Conservation (phyloP, 2,113 vertebrate species). For the Actenoides lindsayi region DNA sequence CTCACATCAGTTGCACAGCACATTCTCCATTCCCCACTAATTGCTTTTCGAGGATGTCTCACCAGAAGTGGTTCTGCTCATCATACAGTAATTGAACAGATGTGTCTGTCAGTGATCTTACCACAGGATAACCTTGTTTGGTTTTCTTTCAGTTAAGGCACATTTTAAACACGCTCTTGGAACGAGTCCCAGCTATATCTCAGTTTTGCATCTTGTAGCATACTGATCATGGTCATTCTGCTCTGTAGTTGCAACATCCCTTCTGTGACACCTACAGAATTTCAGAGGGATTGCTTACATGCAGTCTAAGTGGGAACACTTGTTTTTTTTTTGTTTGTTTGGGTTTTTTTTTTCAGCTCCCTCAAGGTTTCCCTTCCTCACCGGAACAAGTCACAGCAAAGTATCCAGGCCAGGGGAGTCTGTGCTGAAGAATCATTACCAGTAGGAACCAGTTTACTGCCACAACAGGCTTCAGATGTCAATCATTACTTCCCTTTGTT, state of each 20-base stretch:
- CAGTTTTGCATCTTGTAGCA: neutral
- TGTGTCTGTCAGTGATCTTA: neutral
- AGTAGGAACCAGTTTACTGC: neutral
- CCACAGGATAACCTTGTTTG: neutral
- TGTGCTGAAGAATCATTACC: neutral
- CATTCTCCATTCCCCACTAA: neutral
- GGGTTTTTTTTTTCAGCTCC: neutral
- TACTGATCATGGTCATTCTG: neutral
- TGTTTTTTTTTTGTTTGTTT: neutral
- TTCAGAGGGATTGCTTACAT: neutral
- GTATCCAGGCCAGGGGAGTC: neutral
- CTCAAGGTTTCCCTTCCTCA: neutral
- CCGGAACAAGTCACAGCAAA: neutral
- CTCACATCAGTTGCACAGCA: neutral
- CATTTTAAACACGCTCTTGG: neutral
- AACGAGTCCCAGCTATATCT: neutral
- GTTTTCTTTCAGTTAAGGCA: neutral
- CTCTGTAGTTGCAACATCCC: neutral
- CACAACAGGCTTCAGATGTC: neutral
- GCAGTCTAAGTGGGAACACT: neutral
- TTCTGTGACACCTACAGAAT: neutral
- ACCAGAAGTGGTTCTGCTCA: neutral
- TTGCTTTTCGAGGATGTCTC: neutral
- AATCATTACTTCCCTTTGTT: neutral
- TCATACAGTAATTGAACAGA: neutral